A percentile compares a stretch with the other conserved stretches of the same genome.
phyloP scores from a whole-genome alignment of 2,797 vertebrate genomes.

The Rhynchotus rufescens region DNA sequence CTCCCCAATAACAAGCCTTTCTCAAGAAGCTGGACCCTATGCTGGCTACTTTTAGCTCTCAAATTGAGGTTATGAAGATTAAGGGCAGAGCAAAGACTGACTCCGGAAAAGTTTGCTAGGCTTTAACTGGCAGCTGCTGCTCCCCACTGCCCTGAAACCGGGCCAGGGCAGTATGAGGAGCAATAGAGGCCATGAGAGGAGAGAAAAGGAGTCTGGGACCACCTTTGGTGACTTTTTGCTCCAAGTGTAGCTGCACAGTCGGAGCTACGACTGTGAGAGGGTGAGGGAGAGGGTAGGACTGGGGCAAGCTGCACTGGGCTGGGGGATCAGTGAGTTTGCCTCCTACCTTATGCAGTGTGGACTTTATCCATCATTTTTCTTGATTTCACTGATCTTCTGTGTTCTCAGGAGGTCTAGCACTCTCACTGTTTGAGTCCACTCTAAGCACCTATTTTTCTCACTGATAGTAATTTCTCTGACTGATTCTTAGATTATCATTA shows the following conservation, averaged over 20 bases:
- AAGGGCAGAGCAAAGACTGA: background rate
- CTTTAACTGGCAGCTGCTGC: background rate
- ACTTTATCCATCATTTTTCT: background rate
- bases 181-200: background rate
- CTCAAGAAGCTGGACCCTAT: background rate
- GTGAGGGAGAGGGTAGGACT: background rate
- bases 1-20: background rate
- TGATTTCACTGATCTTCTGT: background rate
- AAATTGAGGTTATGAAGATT: background rate
- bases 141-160: background rate
- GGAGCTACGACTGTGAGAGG: background rate
- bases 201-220: background rate
- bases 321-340: background rate
- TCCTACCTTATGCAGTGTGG: background rate
- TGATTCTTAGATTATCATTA: background rate
- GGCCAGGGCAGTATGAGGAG: background rate
- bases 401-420: background rate
- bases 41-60: background rate
- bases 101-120: background rate
- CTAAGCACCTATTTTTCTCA: background rate
- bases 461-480: background rate
- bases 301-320: background rate
- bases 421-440: background rate
- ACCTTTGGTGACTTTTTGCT: background rate
- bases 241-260: background rate